Conservation (phyloP, 2,888 invertebrate genomes). For the Gisinianus flammeolus region DNA sequence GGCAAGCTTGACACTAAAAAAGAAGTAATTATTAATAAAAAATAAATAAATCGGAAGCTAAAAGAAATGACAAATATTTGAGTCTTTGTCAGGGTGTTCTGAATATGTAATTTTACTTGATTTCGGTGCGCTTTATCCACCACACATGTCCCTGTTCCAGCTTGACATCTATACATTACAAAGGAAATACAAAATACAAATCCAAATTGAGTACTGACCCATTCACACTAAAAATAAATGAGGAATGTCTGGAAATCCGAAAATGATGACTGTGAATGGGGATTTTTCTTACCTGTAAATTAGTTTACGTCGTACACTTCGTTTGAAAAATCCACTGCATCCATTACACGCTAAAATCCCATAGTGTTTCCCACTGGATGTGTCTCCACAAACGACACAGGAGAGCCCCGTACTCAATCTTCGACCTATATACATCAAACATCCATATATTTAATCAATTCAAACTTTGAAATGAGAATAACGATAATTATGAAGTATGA, state of each 20-base stretch:
- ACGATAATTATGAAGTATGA: background rate
- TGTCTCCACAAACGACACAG: slow-evolving; percentile 97
- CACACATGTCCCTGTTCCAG: slow-evolving; percentile 94
- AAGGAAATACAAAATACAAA: background rate
- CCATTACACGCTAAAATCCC: slow-evolving; percentile 99
- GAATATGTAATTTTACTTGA: no score
- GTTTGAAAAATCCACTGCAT: slow-evolving; percentile 98
- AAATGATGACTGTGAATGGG: no score
- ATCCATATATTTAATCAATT: no score
- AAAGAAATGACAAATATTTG: no score
- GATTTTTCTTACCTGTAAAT: slow-evolving; percentile 81
- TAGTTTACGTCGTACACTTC: slow-evolving; percentile 92
- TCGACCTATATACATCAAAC: slow-evolving; percentile 43
- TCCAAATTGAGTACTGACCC: background rate
- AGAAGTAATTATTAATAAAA: slow-evolving; percentile 63
- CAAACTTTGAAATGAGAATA: background rate
- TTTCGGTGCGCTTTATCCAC: slow-evolving; percentile 99
- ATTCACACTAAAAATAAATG: background rate
- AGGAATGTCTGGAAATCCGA: no score
- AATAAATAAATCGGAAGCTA: background rate
- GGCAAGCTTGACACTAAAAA: slow-evolving; percentile 98
- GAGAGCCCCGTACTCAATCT: slow-evolving; percentile 73
- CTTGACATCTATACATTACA: slow-evolving; percentile 83
- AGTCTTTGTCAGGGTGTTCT: no score
- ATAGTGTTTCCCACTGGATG: slow-evolving; percentile 96